These are phyloP conservation scores for Psophia crepitans DNA, from an alignment of 2,113 vertebrate species.

Conservation along the genomic window DNA sequence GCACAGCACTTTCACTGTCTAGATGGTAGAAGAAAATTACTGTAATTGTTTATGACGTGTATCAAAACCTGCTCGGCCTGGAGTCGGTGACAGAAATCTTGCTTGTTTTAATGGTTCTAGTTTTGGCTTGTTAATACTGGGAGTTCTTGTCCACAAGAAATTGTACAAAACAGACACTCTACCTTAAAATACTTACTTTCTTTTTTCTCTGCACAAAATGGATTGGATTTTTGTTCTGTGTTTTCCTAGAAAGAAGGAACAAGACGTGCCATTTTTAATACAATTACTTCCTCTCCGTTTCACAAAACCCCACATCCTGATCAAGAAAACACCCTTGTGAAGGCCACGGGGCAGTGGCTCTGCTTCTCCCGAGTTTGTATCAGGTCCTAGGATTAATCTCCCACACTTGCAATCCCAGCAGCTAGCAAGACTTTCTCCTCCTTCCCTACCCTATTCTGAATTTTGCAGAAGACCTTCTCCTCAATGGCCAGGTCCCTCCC, in stretches of 20 bases:
- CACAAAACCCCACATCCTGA: not conserved
- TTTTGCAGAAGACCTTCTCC: not conserved
- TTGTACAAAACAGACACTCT: not conserved
- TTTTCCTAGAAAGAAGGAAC: not conserved
- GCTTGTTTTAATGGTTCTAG: not conserved
- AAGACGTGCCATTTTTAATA: not conserved
- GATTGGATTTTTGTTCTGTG: not conserved
- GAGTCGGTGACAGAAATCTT: not conserved
- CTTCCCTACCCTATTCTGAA: not conserved
- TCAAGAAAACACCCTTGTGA: not conserved
- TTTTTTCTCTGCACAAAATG: not conserved
- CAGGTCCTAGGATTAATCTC: not conserved
- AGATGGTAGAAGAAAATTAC: conserved; percentile 24
- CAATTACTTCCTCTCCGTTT: not conserved
- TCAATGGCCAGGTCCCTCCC: not conserved
- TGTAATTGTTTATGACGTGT: not conserved
- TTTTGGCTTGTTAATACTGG: not conserved
- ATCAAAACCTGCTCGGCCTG: conserved; percentile 32
- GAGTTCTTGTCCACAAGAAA: not conserved
- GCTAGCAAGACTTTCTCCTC: not conserved
- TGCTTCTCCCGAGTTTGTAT: not conserved
- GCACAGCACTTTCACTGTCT: conserved; percentile 2
- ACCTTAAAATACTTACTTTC: not conserved
- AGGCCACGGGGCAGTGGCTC: not conserved
- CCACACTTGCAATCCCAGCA: not conserved